Evolutionary conservation across 2,113 vertebrate genomes (phyloP).

Genomic region (Seriola aureovittata): DNA sequence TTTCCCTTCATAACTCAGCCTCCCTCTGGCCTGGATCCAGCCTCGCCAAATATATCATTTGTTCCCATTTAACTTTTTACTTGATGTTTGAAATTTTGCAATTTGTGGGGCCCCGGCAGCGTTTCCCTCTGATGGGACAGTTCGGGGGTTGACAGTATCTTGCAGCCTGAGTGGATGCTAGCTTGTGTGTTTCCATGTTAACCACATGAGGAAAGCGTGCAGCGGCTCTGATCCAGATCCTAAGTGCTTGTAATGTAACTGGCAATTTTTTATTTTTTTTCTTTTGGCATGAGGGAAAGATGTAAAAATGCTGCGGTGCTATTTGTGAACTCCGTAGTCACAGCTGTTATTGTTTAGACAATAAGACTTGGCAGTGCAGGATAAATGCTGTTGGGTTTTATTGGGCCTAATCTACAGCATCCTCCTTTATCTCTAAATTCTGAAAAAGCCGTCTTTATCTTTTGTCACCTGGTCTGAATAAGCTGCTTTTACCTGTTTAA

Average conservation of each 20-base stretch:
- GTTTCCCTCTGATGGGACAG: constrained; percentile 25
- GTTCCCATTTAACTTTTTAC: constrained; percentile 44
- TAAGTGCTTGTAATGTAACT: constrained; percentile 61
- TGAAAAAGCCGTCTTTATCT: constrained; percentile 45
- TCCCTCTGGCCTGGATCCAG: constrained; percentile 31
- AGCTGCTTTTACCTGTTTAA: constrained; percentile 60
- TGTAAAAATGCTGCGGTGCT: constrained; percentile 46
- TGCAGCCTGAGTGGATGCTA: constrained; percentile 11
- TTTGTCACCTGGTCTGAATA: constrained; percentile 52
- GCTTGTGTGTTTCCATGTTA: constrained; percentile 24
- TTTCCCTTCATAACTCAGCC: constrained; percentile 21
- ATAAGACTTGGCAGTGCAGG: constrained; percentile 29
- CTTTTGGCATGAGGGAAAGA: constrained; percentile 42
- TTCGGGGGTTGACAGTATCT: constrained; percentile 6
- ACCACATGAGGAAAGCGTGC: constrained; percentile 41
- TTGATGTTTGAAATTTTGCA: constrained; percentile 7
- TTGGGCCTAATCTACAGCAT: constrained; percentile 58
- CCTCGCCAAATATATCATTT: constrained; percentile 35
- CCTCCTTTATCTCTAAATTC: constrained; percentile 54
- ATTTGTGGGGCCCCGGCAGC: not conserved
- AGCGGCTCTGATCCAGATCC: constrained; percentile 34
- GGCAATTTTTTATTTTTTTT: constrained; percentile 13
- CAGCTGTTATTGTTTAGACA: constrained; percentile 67
- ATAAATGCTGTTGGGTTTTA: constrained; percentile 45
- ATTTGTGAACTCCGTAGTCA: constrained; percentile 44